Conservation (phyloP, 2,113 vertebrate species). For the Baryphthengus martii region DNA sequence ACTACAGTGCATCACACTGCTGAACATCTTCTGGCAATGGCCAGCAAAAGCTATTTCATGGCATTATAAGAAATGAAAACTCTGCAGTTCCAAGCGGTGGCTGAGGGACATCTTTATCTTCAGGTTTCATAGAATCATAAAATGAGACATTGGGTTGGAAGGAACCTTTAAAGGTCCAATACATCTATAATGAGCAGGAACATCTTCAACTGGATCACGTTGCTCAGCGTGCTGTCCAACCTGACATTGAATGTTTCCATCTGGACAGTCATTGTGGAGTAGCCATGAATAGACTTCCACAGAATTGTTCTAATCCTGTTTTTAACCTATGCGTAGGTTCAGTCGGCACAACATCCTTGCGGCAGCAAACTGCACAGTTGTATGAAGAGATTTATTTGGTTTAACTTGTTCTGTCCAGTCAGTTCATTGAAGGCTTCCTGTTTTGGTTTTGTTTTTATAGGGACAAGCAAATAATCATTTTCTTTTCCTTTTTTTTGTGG, state of each 20-base stretch:
- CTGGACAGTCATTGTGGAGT: neutral
- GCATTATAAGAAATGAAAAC: neutral
- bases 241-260: neutral
- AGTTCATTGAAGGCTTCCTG: neutral
- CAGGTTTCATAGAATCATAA: neutral
- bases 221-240: fast-evolving
- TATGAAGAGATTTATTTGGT: neutral
- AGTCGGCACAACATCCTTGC: neutral
- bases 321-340: neutral
- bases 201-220: neutral
- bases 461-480: neutral
- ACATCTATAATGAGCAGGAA: fast-evolving
- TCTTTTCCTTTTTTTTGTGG: neutral
- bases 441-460: neutral
- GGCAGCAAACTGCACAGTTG: neutral
- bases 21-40: neutral
- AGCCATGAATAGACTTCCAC: neutral
- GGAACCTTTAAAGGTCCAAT: neutral
- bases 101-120: neutral
- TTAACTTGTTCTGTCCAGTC: neutral
- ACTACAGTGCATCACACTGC: neutral
- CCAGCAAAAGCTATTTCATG: neutral
- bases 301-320: neutral
- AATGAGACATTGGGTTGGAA: neutral
- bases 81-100: neutral